Base-by-base conservation (phyloP, 2,797 vertebrate genomes). In the Acanthornis magna region DNA sequence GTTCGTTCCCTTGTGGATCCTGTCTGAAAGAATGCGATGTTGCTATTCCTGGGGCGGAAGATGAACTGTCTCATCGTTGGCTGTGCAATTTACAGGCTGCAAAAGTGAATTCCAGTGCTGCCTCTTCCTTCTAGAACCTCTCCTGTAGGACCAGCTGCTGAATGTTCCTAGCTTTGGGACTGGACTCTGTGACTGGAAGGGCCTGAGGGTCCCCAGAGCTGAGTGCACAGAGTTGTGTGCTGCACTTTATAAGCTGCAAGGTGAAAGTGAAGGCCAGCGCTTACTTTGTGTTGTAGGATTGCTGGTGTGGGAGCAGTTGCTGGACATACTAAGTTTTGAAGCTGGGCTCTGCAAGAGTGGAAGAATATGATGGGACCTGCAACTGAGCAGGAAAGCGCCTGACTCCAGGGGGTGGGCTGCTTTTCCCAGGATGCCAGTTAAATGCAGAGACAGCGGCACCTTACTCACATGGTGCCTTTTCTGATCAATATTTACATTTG, bases 41-140 rank as follows among this genome's bases (percentile, higher is more conserved):
- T 40, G 55, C 29, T 1, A 8, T 26, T 40, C 40, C 83, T 17
- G 40, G 34, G 34, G 26, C 40, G 63, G 40, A 21, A 9, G 13
- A 21, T 0, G 6, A 47, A n/a, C 15, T 6, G 1, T 27, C 57
- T 45, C 38, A 5, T 13, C 9, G 0, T 2, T 72, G 48, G 6
- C 34, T 18, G 43, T 22, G 48, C 54, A 36, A 26, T 16, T 43
- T 11, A 16, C 9, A 3, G 55, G 21, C 36, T 51, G 13, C 57
- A 27, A 27, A 72, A 23, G 29, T 23, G 40, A 63, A 38, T 38
- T 54, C 40, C 29, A 62, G 40, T 22, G 8, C 32, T 36, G 38
- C 27, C 40, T 54, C 57, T n/a, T 38, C 45, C 40, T 62, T 27
- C 27, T n/a, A 36, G 38, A 61, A 14, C 38, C 9, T 53, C 16